phyloP scores from a whole-genome alignment of 2,888 invertebrate genomes.

The Phyllotreta striolata region DNA sequence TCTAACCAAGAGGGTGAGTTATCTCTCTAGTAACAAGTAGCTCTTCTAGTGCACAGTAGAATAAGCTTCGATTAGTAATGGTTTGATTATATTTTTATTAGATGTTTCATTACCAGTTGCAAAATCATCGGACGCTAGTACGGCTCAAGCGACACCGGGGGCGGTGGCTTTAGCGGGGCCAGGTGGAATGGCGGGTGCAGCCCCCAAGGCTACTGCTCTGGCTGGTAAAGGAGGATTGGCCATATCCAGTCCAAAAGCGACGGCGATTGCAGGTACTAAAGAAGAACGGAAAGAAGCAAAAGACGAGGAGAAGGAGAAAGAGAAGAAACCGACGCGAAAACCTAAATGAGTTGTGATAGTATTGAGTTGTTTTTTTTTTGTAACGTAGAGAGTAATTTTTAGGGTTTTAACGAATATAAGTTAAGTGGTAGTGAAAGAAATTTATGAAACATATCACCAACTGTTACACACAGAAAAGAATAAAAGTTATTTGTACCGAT shows the following conservation, averaged over 20 bases:
- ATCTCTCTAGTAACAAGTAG: not conserved
- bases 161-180: constrained; percentile 64
- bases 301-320: constrained; percentile 27
- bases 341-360: constrained; percentile 8
- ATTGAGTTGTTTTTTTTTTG: not conserved
- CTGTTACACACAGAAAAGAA: too few species aligned
- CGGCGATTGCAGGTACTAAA: constrained; percentile 62
- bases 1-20: constrained; percentile 22
- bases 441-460: too few species aligned
- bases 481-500: too few species aligned
- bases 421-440: too few species aligned
- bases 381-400: too few species aligned
- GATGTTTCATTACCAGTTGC: constrained; percentile 2
- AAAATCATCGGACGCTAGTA: constrained; percentile 53
- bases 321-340: constrained; percentile 34
- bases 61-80: not conserved
- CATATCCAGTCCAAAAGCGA: constrained; percentile 63
- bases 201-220: constrained; percentile 63
- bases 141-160: constrained; percentile 63
- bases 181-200: constrained; percentile 63
- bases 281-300: constrained; percentile 40
- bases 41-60: not conserved
- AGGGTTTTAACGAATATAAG: too few species aligned
- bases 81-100: constrained; percentile 7
- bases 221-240: constrained; percentile 63